These are phyloP conservation scores for Lamproptera curius DNA, from an alignment of 2,888 invertebrate species.

Conservation along the genomic window DNA sequence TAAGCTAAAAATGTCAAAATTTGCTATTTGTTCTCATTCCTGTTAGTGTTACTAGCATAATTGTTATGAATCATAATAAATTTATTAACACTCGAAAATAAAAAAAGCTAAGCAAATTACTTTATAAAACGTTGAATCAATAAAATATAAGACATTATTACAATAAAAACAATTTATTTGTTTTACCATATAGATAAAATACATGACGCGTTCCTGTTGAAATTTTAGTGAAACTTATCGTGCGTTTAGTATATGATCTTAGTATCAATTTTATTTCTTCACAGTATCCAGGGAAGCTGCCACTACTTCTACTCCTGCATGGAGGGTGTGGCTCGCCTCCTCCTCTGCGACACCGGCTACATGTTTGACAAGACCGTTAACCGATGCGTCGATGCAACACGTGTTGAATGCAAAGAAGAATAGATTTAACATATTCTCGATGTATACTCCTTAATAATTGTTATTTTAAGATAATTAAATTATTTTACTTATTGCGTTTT, in stretches of 20 bases:
- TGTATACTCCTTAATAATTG: background rate
- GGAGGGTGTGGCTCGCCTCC: constrained; percentile 40
- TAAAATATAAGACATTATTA: too few relatives aligned
- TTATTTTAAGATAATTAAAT: background rate
- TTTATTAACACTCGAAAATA: too few relatives aligned
- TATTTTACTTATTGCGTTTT: background rate
- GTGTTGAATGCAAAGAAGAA: background rate
- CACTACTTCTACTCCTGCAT: constrained; percentile 52
- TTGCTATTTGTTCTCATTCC: too few relatives aligned
- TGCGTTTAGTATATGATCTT: constrained; percentile 1
- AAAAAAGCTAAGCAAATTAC: too few relatives aligned
- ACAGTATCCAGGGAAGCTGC: constrained; percentile 47
- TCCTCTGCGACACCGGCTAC: constrained; percentile 49
- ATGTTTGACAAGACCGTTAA: constrained; percentile 43
- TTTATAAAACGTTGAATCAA: too few relatives aligned
- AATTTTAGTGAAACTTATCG: background rate
- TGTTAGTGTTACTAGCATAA: too few relatives aligned
- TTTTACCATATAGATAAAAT: too few relatives aligned
- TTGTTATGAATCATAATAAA: too few relatives aligned
- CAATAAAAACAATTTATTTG: too few relatives aligned
- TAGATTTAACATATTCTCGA: too few relatives aligned
- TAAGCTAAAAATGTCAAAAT: too few relatives aligned
- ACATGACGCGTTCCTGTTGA: background rate
- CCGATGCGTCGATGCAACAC: constrained; percentile 17
- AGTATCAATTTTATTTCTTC: constrained; percentile 1